A percentile compares a stretch with the other conserved stretches of the same genome.
Evolutionary conservation across 2,888 invertebrate genomes (phyloP).

Genomic region (Nezara viridula): DNA sequence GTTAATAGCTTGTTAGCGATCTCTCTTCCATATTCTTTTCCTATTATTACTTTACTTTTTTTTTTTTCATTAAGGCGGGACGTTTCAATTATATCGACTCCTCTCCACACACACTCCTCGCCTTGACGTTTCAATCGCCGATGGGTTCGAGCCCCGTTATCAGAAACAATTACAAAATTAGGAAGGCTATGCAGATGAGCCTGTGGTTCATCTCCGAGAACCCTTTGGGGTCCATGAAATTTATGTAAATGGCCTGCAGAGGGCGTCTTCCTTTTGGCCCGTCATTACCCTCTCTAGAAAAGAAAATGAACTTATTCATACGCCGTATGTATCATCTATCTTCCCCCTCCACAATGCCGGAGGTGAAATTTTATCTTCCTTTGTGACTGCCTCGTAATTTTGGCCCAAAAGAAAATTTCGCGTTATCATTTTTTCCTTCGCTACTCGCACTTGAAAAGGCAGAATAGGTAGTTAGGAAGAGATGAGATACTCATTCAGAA

Average conservation of each 20-base stretch:
- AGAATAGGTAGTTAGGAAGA: not conserved
- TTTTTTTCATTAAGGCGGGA: not conserved
- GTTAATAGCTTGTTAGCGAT: slow-evolving; percentile 55
- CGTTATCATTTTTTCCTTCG: not conserved
- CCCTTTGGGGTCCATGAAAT: slow-evolving; percentile 26
- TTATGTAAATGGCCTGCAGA: slow-evolving; percentile 14
- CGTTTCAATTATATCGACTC: slow-evolving; percentile 39
- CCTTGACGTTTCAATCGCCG: slow-evolving; percentile 26
- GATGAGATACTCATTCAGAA: not conserved
- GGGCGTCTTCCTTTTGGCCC: not conserved
- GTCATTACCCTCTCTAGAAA: slow-evolving; percentile 36
- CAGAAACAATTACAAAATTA: slow-evolving; percentile 37
- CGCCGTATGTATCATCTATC: slow-evolving; percentile 40
- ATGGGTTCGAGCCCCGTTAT: not conserved
- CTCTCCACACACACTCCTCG: not conserved
- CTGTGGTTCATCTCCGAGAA: not conserved
- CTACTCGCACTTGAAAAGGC: not conserved
- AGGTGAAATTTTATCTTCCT: slow-evolving; percentile 24
- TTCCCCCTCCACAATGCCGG: not conserved
- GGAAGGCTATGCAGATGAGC: not conserved
- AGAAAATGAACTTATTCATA: slow-evolving; percentile 49
- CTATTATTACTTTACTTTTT: not conserved
- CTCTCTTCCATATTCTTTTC: slow-evolving; percentile 1
- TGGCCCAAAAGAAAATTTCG: slow-evolving; percentile 2
- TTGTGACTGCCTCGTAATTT: slow-evolving; percentile 9